Percentiles rank a stretch among this genome's conserved stretches.
Conservation (phyloP, 2,797 vertebrate species). For the Esox lucius region DNA sequence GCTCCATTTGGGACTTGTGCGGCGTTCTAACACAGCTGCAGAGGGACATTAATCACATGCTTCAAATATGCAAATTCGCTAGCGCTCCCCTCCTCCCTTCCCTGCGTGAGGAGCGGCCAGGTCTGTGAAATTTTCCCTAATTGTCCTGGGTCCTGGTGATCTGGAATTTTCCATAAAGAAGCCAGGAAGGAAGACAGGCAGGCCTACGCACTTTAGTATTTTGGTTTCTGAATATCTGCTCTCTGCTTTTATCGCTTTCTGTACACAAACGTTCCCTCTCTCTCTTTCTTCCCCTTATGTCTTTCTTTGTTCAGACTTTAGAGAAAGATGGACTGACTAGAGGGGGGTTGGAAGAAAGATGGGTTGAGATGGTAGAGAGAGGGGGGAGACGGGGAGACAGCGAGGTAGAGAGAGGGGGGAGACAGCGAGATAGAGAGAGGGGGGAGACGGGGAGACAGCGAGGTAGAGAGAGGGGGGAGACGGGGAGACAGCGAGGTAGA, state of each 20-base stretch:
- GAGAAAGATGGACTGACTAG: too few species aligned
- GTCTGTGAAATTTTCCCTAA: conserved; percentile 36
- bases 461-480: too few species aligned
- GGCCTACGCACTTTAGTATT: not conserved
- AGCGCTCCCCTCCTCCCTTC: conserved; percentile 6
- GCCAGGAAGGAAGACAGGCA: conserved; percentile 5
- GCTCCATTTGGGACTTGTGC: not conserved
- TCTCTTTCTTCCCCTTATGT: too few species aligned
- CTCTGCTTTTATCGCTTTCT: not conserved
- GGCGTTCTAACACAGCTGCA: conserved; percentile 28
- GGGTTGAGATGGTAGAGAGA: too few species aligned
- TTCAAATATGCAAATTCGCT: conserved; percentile 64
- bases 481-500: too few species aligned
- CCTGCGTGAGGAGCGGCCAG: not conserved
- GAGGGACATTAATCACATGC: conserved; percentile 63
- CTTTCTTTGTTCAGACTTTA: too few species aligned
- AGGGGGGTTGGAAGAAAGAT: too few species aligned
- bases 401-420: too few species aligned
- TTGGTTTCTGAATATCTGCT: not conserved
- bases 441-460: too few species aligned
- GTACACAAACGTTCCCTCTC: not conserved
- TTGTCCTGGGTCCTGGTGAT: conserved; percentile 35
- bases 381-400: too few species aligned
- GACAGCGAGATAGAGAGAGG: too few species aligned
- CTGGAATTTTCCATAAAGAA: conserved; percentile 34